Evolutionary conservation across 2,113 vertebrate genomes (phyloP).

Genomic region (Zootoca vivipara): DNA sequence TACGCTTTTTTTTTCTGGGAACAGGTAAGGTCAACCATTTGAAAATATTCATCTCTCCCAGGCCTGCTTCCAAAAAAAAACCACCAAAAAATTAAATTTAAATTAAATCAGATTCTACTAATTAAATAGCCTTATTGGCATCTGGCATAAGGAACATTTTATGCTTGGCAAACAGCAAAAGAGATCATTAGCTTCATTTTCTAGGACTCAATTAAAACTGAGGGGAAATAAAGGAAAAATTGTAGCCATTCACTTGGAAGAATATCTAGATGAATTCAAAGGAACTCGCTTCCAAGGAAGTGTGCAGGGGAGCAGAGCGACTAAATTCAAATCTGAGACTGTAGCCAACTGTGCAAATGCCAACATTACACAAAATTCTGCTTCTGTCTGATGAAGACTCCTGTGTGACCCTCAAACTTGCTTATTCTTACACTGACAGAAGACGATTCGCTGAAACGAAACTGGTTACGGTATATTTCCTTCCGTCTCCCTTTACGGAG

Average conservation of each 20-base stretch:
- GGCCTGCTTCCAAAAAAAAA: conserved; percentile 17
- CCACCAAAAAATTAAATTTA: background rate
- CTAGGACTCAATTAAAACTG: background rate
- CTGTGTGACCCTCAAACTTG: background rate
- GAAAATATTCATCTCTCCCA: background rate
- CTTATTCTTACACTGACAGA: background rate
- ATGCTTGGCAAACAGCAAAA: background rate
- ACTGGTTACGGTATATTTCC: no score
- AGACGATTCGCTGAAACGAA: background rate
- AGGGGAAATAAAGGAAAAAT: background rate
- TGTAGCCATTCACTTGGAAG: background rate
- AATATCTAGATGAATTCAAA: background rate
- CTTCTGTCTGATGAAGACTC: background rate
- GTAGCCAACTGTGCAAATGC: background rate
- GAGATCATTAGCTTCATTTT: background rate
- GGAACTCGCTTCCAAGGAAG: background rate
- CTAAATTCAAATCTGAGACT: background rate
- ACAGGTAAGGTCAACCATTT: conserved; percentile 63
- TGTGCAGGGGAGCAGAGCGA: no score
- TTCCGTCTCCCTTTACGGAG: background rate
- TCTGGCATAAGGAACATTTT: conserved; percentile 15
- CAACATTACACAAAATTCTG: background rate
- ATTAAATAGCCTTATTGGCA: conserved; percentile 74
- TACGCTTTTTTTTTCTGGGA: conserved; percentile 61
- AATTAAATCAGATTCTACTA: conserved; percentile 62